Evolutionary conservation across 2,888 invertebrate genomes (phyloP), one percentile per base, ranked within the genome.

Genomic region (Athrips mouffetella): DNA sequence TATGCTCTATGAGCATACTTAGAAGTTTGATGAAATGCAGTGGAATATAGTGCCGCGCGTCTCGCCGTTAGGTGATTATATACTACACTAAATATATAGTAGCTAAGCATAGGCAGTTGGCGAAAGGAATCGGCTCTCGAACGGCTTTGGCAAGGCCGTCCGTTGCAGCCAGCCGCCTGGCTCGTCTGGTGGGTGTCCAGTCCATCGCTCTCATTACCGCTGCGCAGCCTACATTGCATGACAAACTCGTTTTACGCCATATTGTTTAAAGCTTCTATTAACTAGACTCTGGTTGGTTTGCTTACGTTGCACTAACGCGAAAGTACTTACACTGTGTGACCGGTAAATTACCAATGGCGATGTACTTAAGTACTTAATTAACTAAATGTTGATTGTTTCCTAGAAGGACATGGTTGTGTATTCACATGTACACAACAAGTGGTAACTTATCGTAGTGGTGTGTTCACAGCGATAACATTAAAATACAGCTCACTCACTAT

Each of bases 381-480:
- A 64, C 63, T 69, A 65, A 70, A 72, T 62, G 65, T 58, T 67
- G 70, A 70, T 57, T 55, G 58, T 63, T 83, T 80, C 81, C 58
- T 53, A 74, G 81, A 80, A 84, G 68, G 67, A 63, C 63, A 71
- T 62, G 62, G 60, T 63, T 63, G 60, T 69, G 65, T 67, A 76
- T 73, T 79, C 70, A 69, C 73, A 76, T n/a, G n/a, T 75, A 74
- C 68, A 71, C 73, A 75, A 73, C 74, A 75, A 80, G 75, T 79
- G 72, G 70, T n/a, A n/a, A 80, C 69, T 83, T 84, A 85, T 84
- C 82, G 76, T 64, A 67, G 71, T 61, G 64, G 58, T 75, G 70
- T 75, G 72, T 77, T 83, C 80, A 73, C 71, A 75, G 76, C 82
- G 87, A 88, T 85, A 87, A 84, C 83, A 76, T 85, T 83, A 78